Percentiles rank a stretch among this genome's conserved stretches.
phyloP scores from a whole-genome alignment of 2,888 invertebrate species.

The Pyrgus malvae region DNA sequence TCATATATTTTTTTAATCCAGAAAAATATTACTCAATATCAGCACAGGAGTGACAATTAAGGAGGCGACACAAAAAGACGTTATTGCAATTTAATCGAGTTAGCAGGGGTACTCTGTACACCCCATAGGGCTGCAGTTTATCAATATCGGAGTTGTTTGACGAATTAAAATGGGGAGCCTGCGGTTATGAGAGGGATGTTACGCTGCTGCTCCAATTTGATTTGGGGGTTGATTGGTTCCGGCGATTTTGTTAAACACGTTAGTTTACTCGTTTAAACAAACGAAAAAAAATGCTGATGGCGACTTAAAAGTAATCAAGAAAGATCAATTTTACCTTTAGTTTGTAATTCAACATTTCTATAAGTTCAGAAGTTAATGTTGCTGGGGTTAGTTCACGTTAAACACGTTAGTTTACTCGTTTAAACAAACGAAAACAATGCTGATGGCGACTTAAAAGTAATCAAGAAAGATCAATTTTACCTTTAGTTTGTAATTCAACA shows the following conservation, averaged over 20 bases:
- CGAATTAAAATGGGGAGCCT: slow-evolving; percentile 66
- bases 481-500: no score
- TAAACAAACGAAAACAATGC: no score
- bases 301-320: no score
- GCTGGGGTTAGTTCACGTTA: no score
- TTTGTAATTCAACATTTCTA: no score
- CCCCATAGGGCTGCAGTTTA: slow-evolving; percentile 40
- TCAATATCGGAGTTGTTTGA: slow-evolving; percentile 61
- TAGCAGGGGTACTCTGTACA: slow-evolving; percentile 41
- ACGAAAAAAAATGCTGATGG: no score
- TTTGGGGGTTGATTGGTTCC: slow-evolving; percentile 9
- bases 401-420: no score
- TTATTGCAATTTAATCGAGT: slow-evolving; percentile 57
- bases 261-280: no score
- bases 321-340: no score
- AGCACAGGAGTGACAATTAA: slow-evolving; percentile 2
- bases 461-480: no score
- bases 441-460: no score
- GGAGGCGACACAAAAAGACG: slow-evolving; percentile 17
- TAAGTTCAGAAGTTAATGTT: no score
- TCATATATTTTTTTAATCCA: neutral
- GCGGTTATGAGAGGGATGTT: slow-evolving; percentile 23
- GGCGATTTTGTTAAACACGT: neutral
- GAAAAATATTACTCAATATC: neutral
- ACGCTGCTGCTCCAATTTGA: slow-evolving; percentile 13